Base-by-base conservation (phyloP, 1,140 invertebrate species). In the Drosophila seguyi region DNA sequence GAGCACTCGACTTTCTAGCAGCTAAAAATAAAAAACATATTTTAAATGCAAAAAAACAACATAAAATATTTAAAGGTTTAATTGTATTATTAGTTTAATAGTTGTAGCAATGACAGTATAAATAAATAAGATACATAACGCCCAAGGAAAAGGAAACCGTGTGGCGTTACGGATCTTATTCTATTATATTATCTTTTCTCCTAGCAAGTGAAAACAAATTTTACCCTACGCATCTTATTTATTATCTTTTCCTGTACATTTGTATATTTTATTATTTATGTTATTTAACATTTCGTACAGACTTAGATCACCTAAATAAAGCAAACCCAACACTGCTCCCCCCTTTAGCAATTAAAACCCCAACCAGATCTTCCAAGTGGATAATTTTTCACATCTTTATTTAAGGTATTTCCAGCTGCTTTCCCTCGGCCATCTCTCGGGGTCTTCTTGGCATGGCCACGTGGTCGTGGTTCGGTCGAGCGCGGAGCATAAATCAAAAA, bases 401-500 rank as follows among this genome's bases (percentile, higher is more conserved):
- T 72, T 69, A 16, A 63, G 31, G 22, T 31, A 62, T 22, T 61
- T 72, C 22, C 36, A 58, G 62, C 74, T 60, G 31, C 42, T 59
- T 48, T 48, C 36, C 50, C 18, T 38, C 8, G 22, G 38, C 41
- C 74, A 76, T 14, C 55, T 41, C 74, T 56, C 6, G 36, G 6
- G 27, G 5, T 10, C 25, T 36, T 42, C 36, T 66, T 42, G 47
- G n/a, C 57, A 38, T 67, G 76, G 71, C 63, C 81, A 75, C 34
- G 74, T 69, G 58, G 83, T n/a, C n/a, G n/a, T n/a, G n/a, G 81
- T 59, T 90, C 73, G 75, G 68, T 90, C 47, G 61, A 78, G 81
- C 77, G 68, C 68, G 57, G 36, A 58, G 22, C 81, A 90, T 88
- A 88, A 88, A 88, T 88, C 84, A 88, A 61, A 77, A 56, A 52